Evolutionary conservation across 2,797 vertebrate species (phyloP).

Genomic region (Austrolebias charrua): DNA sequence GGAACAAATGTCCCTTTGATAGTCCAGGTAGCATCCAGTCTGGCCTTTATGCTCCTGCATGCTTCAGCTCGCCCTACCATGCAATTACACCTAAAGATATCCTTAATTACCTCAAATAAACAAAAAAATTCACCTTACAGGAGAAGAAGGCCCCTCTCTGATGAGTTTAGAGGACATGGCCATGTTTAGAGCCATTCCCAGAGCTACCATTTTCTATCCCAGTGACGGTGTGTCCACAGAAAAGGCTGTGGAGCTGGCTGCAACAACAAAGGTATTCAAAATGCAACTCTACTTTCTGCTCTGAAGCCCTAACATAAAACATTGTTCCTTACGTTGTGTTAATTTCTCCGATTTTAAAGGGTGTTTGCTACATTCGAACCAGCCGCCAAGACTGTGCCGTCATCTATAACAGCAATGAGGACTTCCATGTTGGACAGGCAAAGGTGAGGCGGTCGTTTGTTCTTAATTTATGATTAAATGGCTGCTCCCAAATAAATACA

Average conservation of each 20-base stretch:
- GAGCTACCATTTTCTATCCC: conserved; percentile 90
- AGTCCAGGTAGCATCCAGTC: conserved; percentile 86
- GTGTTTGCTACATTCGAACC: conserved; percentile 94
- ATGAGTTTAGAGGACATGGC: conserved; percentile 93
- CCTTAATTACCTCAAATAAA: neutral
- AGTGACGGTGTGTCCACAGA: conserved; percentile 92
- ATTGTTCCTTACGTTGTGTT: neutral
- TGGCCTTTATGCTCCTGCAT: conserved; percentile 62
- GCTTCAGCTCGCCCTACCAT: conserved; percentile 36
- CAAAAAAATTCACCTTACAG: conserved; percentile 67
- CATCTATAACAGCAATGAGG: conserved; percentile 92
- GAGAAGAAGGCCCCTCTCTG: conserved; percentile 93
- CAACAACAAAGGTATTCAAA: conserved; percentile 86
- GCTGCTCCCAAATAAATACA: neutral
- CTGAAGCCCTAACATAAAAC: neutral
- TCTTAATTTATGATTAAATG: neutral
- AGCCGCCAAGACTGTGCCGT: conserved; percentile 89
- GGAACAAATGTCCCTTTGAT: conserved; percentile 81
- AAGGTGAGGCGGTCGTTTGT: conserved; percentile 80
- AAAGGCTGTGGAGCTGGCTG: conserved; percentile 94
- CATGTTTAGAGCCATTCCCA: conserved; percentile 90
- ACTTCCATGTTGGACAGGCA: conserved; percentile 92
- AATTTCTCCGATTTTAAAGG: conserved; percentile 69
- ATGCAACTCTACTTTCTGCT: neutral
- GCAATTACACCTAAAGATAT: conserved; percentile 12